Evolutionary conservation across 2,888 invertebrate species (phyloP).

Genomic region (Blastobasis adustella): DNA sequence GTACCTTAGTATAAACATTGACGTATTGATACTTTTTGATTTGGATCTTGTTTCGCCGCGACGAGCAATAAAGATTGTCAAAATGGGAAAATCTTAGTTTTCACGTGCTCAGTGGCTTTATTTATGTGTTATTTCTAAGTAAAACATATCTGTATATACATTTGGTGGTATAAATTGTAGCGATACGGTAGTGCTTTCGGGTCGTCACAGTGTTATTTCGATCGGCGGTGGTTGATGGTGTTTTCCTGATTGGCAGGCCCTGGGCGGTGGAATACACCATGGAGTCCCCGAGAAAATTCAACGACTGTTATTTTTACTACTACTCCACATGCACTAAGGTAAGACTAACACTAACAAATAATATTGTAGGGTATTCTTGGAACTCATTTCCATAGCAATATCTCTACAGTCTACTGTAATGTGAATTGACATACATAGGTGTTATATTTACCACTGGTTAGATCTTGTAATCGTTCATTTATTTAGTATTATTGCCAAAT

Average conservation of each 20-base stretch:
- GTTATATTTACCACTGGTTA: too few relatives aligned
- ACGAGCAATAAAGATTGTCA: constrained; percentile 61
- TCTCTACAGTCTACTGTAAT: too few relatives aligned
- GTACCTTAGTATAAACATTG: constrained; percentile 33
- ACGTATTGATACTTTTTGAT: constrained; percentile 37
- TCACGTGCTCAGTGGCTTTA: constrained; percentile 27
- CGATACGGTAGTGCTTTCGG: constrained; percentile 7
- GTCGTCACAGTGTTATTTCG: constrained; percentile 16
- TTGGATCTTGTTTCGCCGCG: constrained; percentile 51
- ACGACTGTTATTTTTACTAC: constrained; percentile 93
- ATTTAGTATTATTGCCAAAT: too few relatives aligned
- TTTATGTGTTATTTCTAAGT: constrained; percentile 31
- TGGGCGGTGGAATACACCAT: constrained; percentile 62
- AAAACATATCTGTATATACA: constrained; percentile 13
- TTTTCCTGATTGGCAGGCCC: constrained; percentile 50
- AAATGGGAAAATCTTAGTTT: constrained; percentile 54
- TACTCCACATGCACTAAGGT: constrained; percentile 92
- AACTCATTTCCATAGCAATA: not conserved
- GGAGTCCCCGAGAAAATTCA: constrained; percentile 84
- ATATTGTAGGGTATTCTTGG: constrained; percentile 8
- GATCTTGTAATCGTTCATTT: too few relatives aligned
- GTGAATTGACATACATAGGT: too few relatives aligned
- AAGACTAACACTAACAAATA: constrained; percentile 27
- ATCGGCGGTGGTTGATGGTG: constrained; percentile 29
- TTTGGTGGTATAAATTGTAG: constrained; percentile 24